Conservation (phyloP, 1,140 invertebrate species). For the Teleopsis dalmanni region DNA sequence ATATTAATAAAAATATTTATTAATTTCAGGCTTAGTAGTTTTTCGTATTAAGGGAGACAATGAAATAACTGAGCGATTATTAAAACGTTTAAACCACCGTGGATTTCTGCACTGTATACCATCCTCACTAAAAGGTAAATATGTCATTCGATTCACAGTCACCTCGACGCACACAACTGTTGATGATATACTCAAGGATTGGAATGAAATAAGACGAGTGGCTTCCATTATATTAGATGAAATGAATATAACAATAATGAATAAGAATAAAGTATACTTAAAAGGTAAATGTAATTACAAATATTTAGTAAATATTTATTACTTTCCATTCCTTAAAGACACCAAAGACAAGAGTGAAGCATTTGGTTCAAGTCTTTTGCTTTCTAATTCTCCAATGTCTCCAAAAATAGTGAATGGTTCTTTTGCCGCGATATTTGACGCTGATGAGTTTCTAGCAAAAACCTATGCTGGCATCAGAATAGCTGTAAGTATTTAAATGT, state of each 20-base stretch:
- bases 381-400: constrained; percentile 93
- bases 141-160: constrained; percentile 85
- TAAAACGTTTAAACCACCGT: constrained; percentile 80
- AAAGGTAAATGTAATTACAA: constrained; percentile 53
- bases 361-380: constrained; percentile 85
- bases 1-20: not conserved
- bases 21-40: constrained; percentile 71
- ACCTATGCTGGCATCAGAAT: constrained; percentile 66
- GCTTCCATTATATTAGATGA: constrained; percentile 64
- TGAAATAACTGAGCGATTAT: constrained; percentile 72
- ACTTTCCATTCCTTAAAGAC: constrained; percentile 47
- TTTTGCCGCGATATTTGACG: constrained; percentile 91
- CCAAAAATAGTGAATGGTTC: constrained; percentile 96
- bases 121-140: constrained; percentile 79
- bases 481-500: constrained; percentile 21
- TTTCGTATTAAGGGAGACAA: constrained; percentile 83
- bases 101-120: constrained; percentile 88
- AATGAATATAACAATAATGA: constrained; percentile 49
- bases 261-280: constrained; percentile 60
- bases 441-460: constrained; percentile 71
- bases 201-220: constrained; percentile 77
- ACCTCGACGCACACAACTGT: constrained; percentile 85
- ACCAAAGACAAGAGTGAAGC: constrained; percentile 73
- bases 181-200: constrained; percentile 82
- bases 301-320: not conserved